Conservation (phyloP, 2,797 vertebrate genomes). For the Lacerta bilineata region DNA sequence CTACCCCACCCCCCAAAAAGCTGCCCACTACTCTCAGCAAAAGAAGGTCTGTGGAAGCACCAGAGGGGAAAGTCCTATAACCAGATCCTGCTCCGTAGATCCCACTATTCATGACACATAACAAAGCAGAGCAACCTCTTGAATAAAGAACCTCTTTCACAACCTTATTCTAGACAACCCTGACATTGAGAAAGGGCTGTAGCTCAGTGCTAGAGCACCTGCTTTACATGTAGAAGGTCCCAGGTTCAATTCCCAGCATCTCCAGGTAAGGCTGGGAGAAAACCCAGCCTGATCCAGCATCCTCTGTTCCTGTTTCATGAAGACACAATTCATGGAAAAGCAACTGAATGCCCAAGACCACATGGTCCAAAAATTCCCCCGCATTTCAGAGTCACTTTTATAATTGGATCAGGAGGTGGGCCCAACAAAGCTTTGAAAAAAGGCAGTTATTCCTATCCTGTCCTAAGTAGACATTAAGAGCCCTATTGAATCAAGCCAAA, state of each 20-base stretch:
- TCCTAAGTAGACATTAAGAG: background rate
- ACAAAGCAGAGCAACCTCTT: background rate
- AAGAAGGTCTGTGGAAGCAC: background rate
- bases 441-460: no score
- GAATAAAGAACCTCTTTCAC: background rate
- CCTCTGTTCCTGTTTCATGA: background rate
- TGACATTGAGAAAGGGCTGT: no score
- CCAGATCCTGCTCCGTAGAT: background rate
- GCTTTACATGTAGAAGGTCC: no score
- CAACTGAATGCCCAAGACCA: background rate
- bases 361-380: background rate
- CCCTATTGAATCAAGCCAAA: background rate
- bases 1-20: no score
- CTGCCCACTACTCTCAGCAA: no score
- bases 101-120: background rate
- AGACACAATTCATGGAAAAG: background rate
- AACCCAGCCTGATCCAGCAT: no score
- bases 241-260: no score
- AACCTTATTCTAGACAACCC: background rate
- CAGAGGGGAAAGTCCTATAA: background rate
- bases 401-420: background rate
- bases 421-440: background rate
- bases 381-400: background rate
- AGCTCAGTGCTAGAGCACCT: no score
- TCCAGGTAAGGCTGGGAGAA: no score